Evolutionary conservation across 1,140 invertebrate species (phyloP).

Genomic region (Bombus balteatus): DNA sequence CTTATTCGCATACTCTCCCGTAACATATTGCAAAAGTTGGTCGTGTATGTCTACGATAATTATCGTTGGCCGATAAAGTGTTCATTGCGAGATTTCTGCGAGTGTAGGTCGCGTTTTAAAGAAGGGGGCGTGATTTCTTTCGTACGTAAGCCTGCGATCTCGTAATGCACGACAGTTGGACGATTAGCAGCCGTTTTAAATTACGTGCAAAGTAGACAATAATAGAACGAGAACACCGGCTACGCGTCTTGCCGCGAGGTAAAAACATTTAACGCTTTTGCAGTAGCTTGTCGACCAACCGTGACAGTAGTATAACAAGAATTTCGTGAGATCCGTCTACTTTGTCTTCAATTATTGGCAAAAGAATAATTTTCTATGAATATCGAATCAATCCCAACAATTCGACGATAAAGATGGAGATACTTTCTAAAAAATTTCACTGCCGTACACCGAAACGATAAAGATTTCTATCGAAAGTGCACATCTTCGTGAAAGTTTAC

Average conservation of each 20-base stretch:
- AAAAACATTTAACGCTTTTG: constrained; percentile 40
- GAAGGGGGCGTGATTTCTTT: background rate
- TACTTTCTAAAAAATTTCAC: background rate
- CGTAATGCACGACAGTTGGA: background rate
- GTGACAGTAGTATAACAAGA: background rate
- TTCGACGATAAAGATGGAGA: background rate
- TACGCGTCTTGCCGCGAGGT: constrained; percentile 12
- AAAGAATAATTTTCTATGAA: background rate
- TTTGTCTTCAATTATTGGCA: background rate
- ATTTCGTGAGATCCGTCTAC: background rate
- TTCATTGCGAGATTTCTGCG: background rate
- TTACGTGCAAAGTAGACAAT: constrained; percentile 38
- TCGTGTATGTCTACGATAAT: background rate
- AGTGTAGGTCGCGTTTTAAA: background rate
- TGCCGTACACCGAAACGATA: background rate
- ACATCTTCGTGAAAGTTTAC: background rate
- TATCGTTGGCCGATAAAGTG: background rate
- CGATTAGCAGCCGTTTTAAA: constrained; percentile 30
- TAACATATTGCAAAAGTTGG: background rate
- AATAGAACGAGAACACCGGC: constrained; percentile 37
- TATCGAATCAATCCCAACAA: background rate
- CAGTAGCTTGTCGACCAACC: background rate
- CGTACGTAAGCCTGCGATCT: background rate
- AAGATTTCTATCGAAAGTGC: background rate
- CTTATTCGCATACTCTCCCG: constrained; percentile 7